Base-by-base conservation (phyloP, 2,888 invertebrate species). In the Copidosoma aretas region DNA sequence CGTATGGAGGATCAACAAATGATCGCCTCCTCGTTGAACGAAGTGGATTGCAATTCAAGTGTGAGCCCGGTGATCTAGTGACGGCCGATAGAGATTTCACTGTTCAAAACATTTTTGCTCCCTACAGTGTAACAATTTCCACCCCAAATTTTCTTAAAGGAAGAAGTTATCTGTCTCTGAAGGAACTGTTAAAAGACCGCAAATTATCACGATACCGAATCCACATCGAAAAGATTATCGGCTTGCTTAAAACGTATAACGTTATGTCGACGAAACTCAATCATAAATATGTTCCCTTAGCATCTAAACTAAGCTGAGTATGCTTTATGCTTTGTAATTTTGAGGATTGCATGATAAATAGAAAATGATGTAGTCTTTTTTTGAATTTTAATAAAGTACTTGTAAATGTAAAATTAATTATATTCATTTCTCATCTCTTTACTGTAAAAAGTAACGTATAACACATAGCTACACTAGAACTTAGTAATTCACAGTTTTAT, bases 21-120 rank as follows among this genome's bases (percentile, higher is more conserved):
- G 75, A 77, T 51, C 56, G 74, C 32, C 73, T 75, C 62, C 74
- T 77, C n/a, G 67, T 75, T 1, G 76, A 77, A 61, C 59, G 76
- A 60, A 61, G 61, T 21, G 53, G 70, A 53, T 53, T 76, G 21
- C 15, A 59, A 12, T 49, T 22, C 4, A 68, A 71, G 46, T 75
- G 73, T 73, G 54, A 73, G 25, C 49, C 57, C 24, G 71, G 73
- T n/a, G 74, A 76, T 32, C 57, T 46, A 39, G 67, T 75, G 17
- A 75, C 74, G 72, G 74, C 74, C 10, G 75, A 76, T 63, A 65
- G 73, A 21, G 74, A 75, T 12, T 73, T 76, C 51, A 64, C 57
- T 22, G 74, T 76, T 10, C 75, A 76, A 60, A 75, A 76, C 67
- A 54, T 76, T 8, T 74, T 74, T 53, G 74, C 71, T 5, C 61